Evolutionary conservation across 2,888 invertebrate genomes (phyloP).

Genomic region (Augochlorella aurata): DNA sequence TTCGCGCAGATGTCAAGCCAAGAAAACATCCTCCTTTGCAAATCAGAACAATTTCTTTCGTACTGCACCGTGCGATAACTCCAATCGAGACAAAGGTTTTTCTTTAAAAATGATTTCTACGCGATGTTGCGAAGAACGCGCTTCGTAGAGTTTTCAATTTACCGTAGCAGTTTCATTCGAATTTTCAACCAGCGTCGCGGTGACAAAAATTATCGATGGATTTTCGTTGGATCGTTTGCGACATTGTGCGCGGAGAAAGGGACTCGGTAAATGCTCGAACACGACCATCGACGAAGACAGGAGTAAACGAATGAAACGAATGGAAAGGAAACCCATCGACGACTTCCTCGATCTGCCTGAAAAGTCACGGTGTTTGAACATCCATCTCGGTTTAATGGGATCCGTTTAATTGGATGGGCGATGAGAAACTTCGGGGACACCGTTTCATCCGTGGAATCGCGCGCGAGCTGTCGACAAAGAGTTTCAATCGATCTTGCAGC

Average conservation of each 20-base stretch:
- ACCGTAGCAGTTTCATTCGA: too few species aligned
- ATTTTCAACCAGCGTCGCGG: too few species aligned
- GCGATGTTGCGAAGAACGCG: too few species aligned
- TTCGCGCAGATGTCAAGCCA: background rate
- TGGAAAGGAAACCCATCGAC: conserved; percentile 14
- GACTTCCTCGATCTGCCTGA: conserved; percentile 16
- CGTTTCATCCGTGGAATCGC: conserved; percentile 13
- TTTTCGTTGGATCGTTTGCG: background rate
- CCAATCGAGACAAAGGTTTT: too few species aligned
- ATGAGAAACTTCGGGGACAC: conserved; percentile 16
- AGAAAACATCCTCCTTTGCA: background rate
- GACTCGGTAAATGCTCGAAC: conserved; percentile 13
- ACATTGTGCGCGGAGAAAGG: conserved; percentile 21
- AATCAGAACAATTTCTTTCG: background rate
- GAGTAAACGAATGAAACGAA: conserved; percentile 18
- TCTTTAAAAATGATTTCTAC: too few species aligned
- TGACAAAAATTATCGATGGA: background rate
- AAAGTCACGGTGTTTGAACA: conserved; percentile 12
- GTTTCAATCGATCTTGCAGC: background rate
- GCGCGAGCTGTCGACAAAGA: background rate
- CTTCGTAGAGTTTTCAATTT: too few species aligned
- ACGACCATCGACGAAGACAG: conserved; percentile 17
- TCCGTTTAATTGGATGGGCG: background rate
- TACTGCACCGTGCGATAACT: too few species aligned
- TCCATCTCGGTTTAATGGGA: background rate